Percentiles rank a stretch among this genome's conserved stretches.
Evolutionary conservation across 2,797 vertebrate species (phyloP).

Genomic region (Alfaro cultratus): DNA sequence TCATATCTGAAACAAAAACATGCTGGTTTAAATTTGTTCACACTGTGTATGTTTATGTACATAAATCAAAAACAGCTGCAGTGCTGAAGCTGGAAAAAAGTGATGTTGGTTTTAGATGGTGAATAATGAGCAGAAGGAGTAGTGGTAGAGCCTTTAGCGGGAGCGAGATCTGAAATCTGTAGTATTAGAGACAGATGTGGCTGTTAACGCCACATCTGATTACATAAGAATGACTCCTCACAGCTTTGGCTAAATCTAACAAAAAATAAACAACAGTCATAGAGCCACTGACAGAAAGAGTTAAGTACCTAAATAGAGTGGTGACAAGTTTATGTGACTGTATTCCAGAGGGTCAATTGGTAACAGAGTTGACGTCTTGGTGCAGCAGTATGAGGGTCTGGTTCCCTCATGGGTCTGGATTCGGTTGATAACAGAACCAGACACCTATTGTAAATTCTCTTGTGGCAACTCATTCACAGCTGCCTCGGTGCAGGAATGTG

Average conservation of each 20-base stretch:
- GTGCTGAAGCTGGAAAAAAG: slow-evolving; percentile 10
- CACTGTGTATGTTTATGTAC: slow-evolving; percentile 28
- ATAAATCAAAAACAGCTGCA: slow-evolving; percentile 50
- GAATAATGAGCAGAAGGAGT: slow-evolving; percentile 33
- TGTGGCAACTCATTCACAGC: background rate
- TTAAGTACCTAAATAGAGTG: background rate
- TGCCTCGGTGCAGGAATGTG: background rate
- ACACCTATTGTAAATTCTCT: background rate
- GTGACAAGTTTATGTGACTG: background rate
- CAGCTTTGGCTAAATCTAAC: background rate
- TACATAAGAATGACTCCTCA: background rate
- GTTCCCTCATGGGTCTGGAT: background rate
- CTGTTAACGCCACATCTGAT: background rate
- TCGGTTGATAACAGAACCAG: background rate
- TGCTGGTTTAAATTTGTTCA: slow-evolving; percentile 20
- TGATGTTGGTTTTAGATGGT: slow-evolving; percentile 25
- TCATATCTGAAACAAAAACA: slow-evolving; percentile 20
- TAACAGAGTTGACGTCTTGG: background rate
- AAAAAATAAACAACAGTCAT: background rate
- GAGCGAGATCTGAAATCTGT: background rate
- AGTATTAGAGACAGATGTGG: background rate
- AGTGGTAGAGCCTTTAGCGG: slow-evolving; percentile 37
- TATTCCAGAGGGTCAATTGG: background rate
- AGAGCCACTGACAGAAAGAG: background rate
- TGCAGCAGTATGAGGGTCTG: background rate